phyloP scores from a whole-genome alignment of 2,888 invertebrate genomes.

The Sesia apiformis region DNA sequence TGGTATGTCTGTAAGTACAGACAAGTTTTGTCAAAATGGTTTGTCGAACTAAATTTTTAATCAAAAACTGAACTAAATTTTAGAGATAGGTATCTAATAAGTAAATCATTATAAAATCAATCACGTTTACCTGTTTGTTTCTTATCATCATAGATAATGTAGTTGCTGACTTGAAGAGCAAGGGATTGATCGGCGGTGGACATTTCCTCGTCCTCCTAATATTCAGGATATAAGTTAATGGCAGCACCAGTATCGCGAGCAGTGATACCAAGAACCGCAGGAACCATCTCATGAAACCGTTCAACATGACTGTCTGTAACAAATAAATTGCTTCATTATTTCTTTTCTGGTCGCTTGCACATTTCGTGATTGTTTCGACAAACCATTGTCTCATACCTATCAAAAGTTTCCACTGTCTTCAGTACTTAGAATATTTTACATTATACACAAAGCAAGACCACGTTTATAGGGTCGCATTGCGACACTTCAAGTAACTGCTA shows the following conservation, averaged over 20 bases:
- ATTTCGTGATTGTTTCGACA: neutral
- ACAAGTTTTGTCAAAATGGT: no score
- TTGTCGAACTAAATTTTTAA: no score
- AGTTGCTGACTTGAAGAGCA: slow-evolving; percentile 81
- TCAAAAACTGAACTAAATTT: no score
- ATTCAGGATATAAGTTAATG: slow-evolving; percentile 57
- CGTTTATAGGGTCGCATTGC: no score
- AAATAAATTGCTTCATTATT: slow-evolving; percentile 10
- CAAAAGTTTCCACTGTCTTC: no score
- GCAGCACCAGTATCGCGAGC: slow-evolving; percentile 72
- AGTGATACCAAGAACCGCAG: slow-evolving; percentile 75
- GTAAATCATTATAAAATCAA: no score
- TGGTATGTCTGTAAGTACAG: no score
- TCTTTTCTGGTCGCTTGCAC: neutral
- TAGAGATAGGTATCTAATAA: no score
- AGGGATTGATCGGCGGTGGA: slow-evolving; percentile 78
- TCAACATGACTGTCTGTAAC: slow-evolving; percentile 76
- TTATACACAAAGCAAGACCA: no score
- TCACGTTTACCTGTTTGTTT: slow-evolving; percentile 74
- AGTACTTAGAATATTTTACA: no score
- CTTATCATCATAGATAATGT: slow-evolving; percentile 82
- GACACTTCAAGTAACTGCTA: no score
- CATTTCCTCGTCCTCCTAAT: slow-evolving; percentile 74
- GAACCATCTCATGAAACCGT: slow-evolving; percentile 68
- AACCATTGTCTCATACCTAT: no score